A percentile compares a stretch with the other conserved stretches of the same genome.
phyloP scores from a whole-genome alignment of 2,797 vertebrate genomes.

The Hippopotamyrus pictus region DNA sequence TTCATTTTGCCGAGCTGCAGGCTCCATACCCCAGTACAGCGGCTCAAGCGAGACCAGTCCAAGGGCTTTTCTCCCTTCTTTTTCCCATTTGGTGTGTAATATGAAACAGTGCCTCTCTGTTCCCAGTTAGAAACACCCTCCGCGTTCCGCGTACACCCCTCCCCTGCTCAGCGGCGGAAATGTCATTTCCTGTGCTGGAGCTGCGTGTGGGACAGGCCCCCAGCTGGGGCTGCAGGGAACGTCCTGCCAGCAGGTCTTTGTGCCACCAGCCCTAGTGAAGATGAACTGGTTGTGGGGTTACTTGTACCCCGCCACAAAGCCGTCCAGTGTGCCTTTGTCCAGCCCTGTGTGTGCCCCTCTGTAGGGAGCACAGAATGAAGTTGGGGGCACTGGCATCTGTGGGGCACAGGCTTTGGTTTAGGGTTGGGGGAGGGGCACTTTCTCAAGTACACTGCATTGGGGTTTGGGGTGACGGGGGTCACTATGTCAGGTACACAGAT shows the following conservation, averaged over 20 bases:
- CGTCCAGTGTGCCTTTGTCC: slow-evolving; percentile 4
- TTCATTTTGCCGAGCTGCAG: slow-evolving; percentile 68
- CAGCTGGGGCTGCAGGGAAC: slow-evolving; percentile 38
- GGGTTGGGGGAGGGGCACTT: neutral
- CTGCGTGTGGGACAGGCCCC: slow-evolving; percentile 46
- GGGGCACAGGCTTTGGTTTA: neutral
- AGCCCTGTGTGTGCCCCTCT: slow-evolving; percentile 29
- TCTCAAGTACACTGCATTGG: neutral
- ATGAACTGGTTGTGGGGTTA: neutral
- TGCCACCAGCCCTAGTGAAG: neutral
- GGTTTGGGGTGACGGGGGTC: neutral
- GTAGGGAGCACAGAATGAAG: neutral
- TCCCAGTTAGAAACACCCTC: slow-evolving; percentile 68
- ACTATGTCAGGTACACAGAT: neutral
- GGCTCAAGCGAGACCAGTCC: slow-evolving; percentile 40
- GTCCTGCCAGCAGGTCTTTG: slow-evolving; percentile 32
- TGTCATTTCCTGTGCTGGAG: slow-evolving; percentile 66
- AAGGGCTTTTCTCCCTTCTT: slow-evolving; percentile 51
- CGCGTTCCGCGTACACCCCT: slow-evolving; percentile 31
- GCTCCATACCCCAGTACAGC: slow-evolving; percentile 67
- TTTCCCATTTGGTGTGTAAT: slow-evolving; percentile 58
- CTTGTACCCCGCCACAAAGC: neutral
- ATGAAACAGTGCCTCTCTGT: slow-evolving; percentile 74
- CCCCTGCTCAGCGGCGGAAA: slow-evolving; percentile 65
- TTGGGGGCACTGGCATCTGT: neutral